phyloP scores from a whole-genome alignment of 2,113 vertebrate species.

The Corythornis vintsioides region DNA sequence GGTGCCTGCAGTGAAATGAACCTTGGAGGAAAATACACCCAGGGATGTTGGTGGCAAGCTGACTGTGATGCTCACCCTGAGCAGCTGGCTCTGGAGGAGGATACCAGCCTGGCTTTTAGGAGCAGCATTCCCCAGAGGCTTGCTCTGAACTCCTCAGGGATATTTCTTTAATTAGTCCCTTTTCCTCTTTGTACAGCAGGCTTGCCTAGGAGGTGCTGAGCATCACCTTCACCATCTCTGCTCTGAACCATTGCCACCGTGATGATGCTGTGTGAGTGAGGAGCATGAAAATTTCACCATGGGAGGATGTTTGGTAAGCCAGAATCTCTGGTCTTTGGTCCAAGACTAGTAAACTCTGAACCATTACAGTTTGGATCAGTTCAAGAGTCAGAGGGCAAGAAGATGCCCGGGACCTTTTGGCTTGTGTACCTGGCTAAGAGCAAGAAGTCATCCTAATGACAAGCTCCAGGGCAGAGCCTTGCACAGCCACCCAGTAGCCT shows the following conservation, averaged over 20 bases:
- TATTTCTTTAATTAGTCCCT: not conserved
- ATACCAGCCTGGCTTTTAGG: not conserved
- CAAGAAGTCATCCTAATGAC: not conserved
- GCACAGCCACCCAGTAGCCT: not conserved
- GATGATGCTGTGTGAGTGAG: accelerated
- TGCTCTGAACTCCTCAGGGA: not conserved
- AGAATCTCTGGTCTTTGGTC: not conserved
- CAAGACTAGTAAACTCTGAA: not conserved
- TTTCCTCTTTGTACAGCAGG: not conserved
- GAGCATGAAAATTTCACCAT: not conserved
- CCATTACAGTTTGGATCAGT: not conserved
- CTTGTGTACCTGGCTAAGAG: not conserved
- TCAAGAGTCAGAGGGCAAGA: not conserved
- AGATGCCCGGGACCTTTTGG: not conserved
- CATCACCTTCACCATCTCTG: accelerated
- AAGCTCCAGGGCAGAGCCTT: not conserved
- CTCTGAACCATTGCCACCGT: not conserved
- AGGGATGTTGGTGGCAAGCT: not conserved
- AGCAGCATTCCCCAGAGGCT: not conserved
- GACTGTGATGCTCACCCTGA: not conserved
- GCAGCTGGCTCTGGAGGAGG: not conserved
- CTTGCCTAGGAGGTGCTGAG: not conserved
- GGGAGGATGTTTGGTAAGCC: not conserved
- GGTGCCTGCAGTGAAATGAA: not conserved
- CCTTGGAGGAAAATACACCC: not conserved